These are phyloP conservation scores for Orthosia gracilis DNA, from an alignment of 2,888 invertebrate genomes.

Conservation along the genomic window DNA sequence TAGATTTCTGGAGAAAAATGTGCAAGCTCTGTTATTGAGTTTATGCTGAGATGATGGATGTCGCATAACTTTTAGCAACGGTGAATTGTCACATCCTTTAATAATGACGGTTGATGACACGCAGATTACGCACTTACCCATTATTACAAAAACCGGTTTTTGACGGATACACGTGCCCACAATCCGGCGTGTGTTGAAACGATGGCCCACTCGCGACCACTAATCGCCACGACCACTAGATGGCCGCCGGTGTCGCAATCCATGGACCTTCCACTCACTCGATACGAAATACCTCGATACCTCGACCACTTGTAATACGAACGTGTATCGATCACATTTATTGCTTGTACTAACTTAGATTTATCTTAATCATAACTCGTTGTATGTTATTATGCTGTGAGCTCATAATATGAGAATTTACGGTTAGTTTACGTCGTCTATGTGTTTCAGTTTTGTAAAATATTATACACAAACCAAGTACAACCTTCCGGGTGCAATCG, in stretches of 20 bases:
- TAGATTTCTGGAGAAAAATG: too few species aligned
- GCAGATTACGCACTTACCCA: constrained; percentile 70
- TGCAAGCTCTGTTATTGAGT: background rate
- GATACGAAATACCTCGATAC: constrained; percentile 83
- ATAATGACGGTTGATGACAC: constrained; percentile 68
- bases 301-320: constrained; percentile 78
- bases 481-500: background rate
- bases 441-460: constrained; percentile 1
- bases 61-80: constrained; percentile 17
- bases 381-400: constrained; percentile 26
- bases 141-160: constrained; percentile 79
- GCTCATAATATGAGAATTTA: constrained; percentile 9
- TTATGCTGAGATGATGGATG: background rate
- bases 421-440: constrained; percentile 1
- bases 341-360: constrained; percentile 57
- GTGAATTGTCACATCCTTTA: constrained; percentile 40
- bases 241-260: constrained; percentile 85
- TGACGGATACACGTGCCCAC: constrained; percentile 77
- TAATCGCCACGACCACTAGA: constrained; percentile 88
- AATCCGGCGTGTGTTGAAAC: constrained; percentile 86
- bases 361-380: constrained; percentile 46
- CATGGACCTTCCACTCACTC: constrained; percentile 87
- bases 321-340: constrained; percentile 76
- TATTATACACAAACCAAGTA: background rate
- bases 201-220: constrained; percentile 86